Percentiles rank a stretch among this genome's conserved stretches.
Evolutionary conservation across 2,797 vertebrate species (phyloP).

Genomic region (Silurus lanzhouensis): DNA sequence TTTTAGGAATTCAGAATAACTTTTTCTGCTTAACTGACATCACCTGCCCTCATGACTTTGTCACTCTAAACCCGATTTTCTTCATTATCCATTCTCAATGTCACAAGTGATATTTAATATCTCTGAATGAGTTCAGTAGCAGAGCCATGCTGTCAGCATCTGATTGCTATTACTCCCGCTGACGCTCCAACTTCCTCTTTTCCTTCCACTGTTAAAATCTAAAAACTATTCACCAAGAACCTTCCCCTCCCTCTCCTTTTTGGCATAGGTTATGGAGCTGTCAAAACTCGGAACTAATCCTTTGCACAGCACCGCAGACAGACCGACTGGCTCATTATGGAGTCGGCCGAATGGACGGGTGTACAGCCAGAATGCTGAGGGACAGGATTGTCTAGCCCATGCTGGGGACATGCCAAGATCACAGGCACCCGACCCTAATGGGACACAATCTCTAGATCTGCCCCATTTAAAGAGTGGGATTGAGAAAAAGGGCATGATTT

Average conservation of each 20-base stretch:
- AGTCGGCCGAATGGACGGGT: slow-evolving; percentile 49
- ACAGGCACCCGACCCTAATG: slow-evolving; percentile 49
- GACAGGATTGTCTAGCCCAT: slow-evolving; percentile 51
- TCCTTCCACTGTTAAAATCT: slow-evolving; percentile 46
- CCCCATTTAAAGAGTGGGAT: slow-evolving; percentile 70
- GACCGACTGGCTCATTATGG: slow-evolving; percentile 49
- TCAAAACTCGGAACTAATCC: slow-evolving; percentile 77
- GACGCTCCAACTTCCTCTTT: slow-evolving; percentile 46
- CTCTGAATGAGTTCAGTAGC: slow-evolving; percentile 46
- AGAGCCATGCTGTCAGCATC: slow-evolving; percentile 50
- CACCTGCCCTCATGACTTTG: slow-evolving; percentile 17
- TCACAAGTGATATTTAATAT: slow-evolving; percentile 45
- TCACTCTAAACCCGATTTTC: slow-evolving; percentile 22
- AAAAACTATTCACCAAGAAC: slow-evolving; percentile 37
- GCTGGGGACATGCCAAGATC: slow-evolving; percentile 54
- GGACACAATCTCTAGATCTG: slow-evolving; percentile 76
- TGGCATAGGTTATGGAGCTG: slow-evolving; percentile 74
- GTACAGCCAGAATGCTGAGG: slow-evolving; percentile 43
- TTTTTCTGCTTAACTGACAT: slow-evolving; percentile 17
- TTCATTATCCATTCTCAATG: slow-evolving; percentile 36
- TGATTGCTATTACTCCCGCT: slow-evolving; percentile 56
- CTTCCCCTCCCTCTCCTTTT: slow-evolving; percentile 53
- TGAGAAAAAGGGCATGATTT: slow-evolving; percentile 50
- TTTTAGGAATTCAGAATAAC: not conserved
- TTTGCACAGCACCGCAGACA: slow-evolving; percentile 53